Base-by-base conservation (phyloP, 2,113 vertebrate species). In the Centropristis striata region DNA sequence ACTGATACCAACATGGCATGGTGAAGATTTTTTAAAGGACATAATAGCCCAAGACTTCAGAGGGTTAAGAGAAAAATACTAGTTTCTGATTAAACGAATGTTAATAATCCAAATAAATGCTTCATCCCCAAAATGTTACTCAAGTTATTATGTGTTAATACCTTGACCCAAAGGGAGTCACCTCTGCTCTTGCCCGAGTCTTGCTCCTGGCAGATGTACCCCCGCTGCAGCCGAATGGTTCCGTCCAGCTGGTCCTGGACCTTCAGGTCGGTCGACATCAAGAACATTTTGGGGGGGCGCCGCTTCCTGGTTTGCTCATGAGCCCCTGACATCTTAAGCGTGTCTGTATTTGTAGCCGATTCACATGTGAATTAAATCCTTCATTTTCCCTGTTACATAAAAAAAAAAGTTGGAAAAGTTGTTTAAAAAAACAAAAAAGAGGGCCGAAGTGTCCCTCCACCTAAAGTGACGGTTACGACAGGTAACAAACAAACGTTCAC, bases 191-290 rank as follows among this genome's bases (percentile, higher is more conserved):
- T 78, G 27, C 59, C 77, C 10, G 8, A 39, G 1, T 94, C 94
- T 27, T 93, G 94, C 58, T 93, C 92, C 64, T 83, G 85, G 59
- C 95, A 96, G 9, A 96, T 60, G 27, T 81, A 91, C 50, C 95
- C 95, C 86, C 92, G 88, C 55, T 79, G 87, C 27, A 96, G 87
- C 14, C 83, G 68, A 64, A 95, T 93, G 91, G 92, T 79, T 27
- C 92, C 92, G 7, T 95, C 94, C 94, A 93, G 67, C 8, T 93
- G 84, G 78, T 93, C 94, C 65, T 93, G 92, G 8, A 95, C 46
- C 74, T 80, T 86, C 18, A 91, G 64, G 69, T 95, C 92, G 59
- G 87, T 82, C 68, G 82, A 68, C 27, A 95, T 73, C 88, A 95
- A 68, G 58, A 84, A 96, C 71, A 81, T 89, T 81, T 88, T 95